Evolutionary conservation across 1,140 invertebrate genomes (phyloP).

Genomic region (Brachionus asplanchnoidis): DNA sequence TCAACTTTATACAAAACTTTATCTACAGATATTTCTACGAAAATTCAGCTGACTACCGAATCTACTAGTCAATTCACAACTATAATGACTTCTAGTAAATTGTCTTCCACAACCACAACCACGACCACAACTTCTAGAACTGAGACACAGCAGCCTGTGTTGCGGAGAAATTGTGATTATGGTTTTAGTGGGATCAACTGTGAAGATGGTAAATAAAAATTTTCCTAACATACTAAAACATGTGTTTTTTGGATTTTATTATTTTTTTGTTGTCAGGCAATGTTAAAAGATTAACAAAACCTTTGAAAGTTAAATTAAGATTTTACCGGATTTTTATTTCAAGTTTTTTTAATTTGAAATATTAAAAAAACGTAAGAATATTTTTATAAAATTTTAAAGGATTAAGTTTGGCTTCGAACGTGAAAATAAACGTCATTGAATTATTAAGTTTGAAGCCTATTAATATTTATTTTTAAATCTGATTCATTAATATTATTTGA

Average conservation of each 20-base stretch:
- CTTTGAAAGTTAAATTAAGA: no score
- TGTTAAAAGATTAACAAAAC: background rate
- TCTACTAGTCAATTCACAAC: background rate
- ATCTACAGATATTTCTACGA: background rate
- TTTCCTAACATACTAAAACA: background rate
- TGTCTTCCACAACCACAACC: background rate
- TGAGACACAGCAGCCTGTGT: background rate
- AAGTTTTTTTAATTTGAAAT: no score
- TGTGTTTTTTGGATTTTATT: background rate
- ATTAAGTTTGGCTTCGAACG: no score
- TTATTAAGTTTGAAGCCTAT: no score
- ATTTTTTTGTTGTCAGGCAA: background rate
- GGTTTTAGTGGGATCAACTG: background rate
- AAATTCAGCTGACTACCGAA: background rate
- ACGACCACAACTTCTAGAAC: background rate
- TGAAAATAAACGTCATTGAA: no score
- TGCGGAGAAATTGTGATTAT: background rate
- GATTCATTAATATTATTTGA: no score
- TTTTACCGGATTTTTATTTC: no score
- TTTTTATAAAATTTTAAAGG: no score
- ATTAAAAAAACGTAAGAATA: no score
- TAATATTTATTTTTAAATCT: no score
- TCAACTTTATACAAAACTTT: background rate
- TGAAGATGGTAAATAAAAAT: conserved; percentile 1
- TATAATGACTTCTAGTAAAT: no score